A percentile compares a stretch with the other conserved stretches of the same genome.
Evolutionary conservation across 2,113 vertebrate species (phyloP).

Genomic region (Chitala chitala): DNA sequence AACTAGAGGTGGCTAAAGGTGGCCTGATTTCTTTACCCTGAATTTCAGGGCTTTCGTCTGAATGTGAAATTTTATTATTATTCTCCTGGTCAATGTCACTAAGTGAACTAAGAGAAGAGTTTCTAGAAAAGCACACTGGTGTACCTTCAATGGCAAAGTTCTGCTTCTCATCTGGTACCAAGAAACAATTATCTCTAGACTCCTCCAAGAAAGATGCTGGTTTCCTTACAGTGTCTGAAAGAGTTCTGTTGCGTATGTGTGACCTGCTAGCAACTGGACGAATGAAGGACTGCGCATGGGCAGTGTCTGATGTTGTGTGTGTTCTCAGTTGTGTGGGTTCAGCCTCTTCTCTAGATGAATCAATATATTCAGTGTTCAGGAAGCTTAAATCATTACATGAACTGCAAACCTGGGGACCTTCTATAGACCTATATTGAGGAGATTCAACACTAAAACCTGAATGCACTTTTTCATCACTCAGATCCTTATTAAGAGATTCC

Average conservation of each 20-base stretch:
- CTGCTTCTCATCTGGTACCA: slow-evolving; percentile 82
- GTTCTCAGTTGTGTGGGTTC: slow-evolving; percentile 75
- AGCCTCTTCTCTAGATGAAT: slow-evolving; percentile 77
- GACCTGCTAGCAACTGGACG: slow-evolving; percentile 39
- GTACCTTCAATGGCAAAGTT: slow-evolving; percentile 96
- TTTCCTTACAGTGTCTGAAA: slow-evolving; percentile 62
- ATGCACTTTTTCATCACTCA: slow-evolving; percentile 68
- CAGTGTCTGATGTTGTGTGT: slow-evolving; percentile 61
- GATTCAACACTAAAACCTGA: slow-evolving; percentile 85
- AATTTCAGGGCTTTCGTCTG: slow-evolving; percentile 48
- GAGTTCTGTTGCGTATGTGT: slow-evolving; percentile 55
- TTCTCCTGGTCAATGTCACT: slow-evolving; percentile 98
- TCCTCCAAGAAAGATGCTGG: slow-evolving; percentile 58
- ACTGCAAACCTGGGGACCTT: slow-evolving; percentile 97
- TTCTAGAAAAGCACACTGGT: slow-evolving; percentile 93
- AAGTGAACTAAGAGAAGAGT: slow-evolving; percentile 92
- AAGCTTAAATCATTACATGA: slow-evolving; percentile 97
- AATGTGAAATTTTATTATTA: slow-evolving; percentile 79
- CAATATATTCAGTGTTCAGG: slow-evolving; percentile 91
- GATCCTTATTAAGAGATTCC: slow-evolving; percentile 65
- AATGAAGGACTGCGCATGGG: slow-evolving; percentile 56
- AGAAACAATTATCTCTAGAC: slow-evolving; percentile 67
- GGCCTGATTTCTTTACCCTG: slow-evolving; percentile 66
- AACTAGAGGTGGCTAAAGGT: slow-evolving; percentile 75
- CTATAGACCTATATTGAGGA: slow-evolving; percentile 93